phyloP scores from a whole-genome alignment of 1,140 invertebrate genomes.

The Brachionus rotundiformis region DNA sequence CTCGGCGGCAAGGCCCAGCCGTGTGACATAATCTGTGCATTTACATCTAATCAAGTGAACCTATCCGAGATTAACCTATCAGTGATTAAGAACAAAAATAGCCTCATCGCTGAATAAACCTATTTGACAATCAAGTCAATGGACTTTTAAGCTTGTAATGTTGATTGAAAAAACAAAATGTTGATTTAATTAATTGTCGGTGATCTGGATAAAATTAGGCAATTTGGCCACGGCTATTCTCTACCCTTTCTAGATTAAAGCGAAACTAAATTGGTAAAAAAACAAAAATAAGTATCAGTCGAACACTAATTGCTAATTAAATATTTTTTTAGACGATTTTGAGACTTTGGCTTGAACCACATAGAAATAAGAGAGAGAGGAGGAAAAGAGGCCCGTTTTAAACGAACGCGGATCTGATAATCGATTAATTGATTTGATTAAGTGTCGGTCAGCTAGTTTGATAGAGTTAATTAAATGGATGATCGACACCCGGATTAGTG shows the following conservation, averaged over 20 bases:
- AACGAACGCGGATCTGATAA: constrained; percentile 25
- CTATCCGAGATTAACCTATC: too few relatives aligned
- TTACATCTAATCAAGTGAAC: neutral
- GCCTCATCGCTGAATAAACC: too few relatives aligned
- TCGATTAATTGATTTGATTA: constrained; percentile 26
- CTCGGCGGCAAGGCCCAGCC: too few relatives aligned
- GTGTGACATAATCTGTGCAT: too few relatives aligned
- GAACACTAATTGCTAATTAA: constrained; percentile 34
- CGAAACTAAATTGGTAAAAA: neutral
- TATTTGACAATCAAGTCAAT: neutral
- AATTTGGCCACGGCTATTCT: constrained; percentile 23
- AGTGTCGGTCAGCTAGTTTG: neutral
- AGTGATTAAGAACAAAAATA: too few relatives aligned
- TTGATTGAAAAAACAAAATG: constrained; percentile 11
- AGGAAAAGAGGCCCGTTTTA: too few relatives aligned
- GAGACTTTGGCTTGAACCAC: neutral
- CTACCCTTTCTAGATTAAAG: constrained; percentile 12
- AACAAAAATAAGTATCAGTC: constrained; percentile 16
- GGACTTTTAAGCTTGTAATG: neutral
- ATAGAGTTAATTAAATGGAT: neutral
- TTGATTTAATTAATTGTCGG: neutral
- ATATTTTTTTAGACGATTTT: constrained; percentile 36
- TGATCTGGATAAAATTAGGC: neutral
- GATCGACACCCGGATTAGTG: constrained; percentile 1
- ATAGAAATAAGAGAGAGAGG: too few relatives aligned